Percentiles rank a stretch among this genome's conserved stretches.
Evolutionary conservation across 2,888 invertebrate genomes (phyloP).

Genomic region (Eupithecia insigniata): DNA sequence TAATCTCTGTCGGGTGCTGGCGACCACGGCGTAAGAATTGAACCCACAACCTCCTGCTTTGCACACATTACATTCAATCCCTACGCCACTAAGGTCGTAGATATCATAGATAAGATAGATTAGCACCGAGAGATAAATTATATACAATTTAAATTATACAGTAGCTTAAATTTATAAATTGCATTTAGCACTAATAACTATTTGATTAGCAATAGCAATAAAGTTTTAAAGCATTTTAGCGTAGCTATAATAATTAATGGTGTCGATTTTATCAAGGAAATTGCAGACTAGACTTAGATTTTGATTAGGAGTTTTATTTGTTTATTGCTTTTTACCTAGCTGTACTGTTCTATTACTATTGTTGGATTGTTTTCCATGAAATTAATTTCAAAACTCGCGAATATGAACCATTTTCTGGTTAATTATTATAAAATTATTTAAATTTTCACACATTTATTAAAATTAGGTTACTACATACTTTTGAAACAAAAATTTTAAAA

Average conservation of each 20-base stretch:
- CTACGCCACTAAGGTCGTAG: neutral
- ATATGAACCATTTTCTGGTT: neutral
- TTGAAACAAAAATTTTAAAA: neutral
- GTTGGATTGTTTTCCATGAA: neutral
- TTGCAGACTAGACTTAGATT: slow-evolving; percentile 29
- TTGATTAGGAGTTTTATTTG: slow-evolving; percentile 1
- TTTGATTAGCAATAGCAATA: neutral
- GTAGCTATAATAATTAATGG: slow-evolving; percentile 30
- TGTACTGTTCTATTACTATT: neutral
- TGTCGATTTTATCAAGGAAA: slow-evolving; percentile 44
- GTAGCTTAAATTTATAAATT: slow-evolving; percentile 4
- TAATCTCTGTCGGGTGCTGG: too few species aligned
- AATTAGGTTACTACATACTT: too few species aligned
- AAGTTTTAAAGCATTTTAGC: slow-evolving; percentile 18
- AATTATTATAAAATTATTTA: neutral
- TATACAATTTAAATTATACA: neutral
- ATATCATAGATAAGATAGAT: neutral
- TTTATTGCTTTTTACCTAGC: neutral
- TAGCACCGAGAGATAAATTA: neutral
- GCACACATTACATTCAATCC: neutral
- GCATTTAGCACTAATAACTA: slow-evolving; percentile 11
- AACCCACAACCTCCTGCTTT: neutral
- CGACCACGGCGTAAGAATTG: too few species aligned
- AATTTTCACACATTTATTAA: neutral
- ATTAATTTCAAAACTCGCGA: neutral